phyloP scores from a whole-genome alignment of 2,888 invertebrate genomes.

The Protula sp. region DNA sequence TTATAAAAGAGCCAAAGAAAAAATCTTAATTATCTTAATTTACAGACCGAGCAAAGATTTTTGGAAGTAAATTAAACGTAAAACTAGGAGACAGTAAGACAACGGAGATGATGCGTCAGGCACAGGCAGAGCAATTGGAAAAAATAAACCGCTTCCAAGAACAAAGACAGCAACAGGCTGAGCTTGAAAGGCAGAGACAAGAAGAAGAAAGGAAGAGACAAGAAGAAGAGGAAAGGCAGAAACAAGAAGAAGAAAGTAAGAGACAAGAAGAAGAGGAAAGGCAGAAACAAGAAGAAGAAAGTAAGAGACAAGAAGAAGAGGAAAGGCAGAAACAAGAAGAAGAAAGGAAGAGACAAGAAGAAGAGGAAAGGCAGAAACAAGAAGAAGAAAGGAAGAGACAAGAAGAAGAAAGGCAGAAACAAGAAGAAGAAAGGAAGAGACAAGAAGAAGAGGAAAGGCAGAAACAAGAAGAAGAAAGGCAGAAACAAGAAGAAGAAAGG shows the following conservation, averaged over 20 bases:
- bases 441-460: neutral
- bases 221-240: neutral
- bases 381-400: neutral
- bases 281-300: neutral
- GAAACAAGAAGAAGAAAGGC: neutral
- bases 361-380: no score
- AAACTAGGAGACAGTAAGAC: no score
- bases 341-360: neutral
- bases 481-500: neutral
- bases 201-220: neutral
- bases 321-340: neutral
- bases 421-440: neutral
- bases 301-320: neutral
- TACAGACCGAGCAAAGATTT: no score
- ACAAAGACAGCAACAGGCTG: no score
- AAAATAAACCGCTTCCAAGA: no score
- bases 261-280: neutral
- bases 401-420: neutral
- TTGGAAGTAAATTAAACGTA: no score
- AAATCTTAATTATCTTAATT: no score
- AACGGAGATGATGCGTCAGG: no score
- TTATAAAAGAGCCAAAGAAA: no score
- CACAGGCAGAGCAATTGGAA: no score
- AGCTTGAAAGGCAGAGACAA: no score
- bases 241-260: neutral